Conservation (phyloP, 2,113 vertebrate genomes). For the Ancistrus triradiatus region DNA sequence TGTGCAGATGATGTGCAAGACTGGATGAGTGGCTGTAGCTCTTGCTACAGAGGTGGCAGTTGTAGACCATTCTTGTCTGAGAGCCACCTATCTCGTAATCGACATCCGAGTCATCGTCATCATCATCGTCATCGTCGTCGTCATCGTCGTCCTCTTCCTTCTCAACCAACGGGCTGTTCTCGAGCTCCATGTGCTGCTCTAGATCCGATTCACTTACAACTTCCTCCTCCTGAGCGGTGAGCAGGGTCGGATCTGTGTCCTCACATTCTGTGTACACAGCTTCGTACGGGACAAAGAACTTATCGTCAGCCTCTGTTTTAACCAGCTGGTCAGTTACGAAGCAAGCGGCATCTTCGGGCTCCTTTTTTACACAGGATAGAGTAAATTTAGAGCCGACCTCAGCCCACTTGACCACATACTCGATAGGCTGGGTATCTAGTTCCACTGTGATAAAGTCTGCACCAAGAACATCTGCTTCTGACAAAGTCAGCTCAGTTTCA, state of each 20-base stretch:
- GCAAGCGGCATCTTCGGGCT: constrained; percentile 55
- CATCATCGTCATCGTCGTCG: constrained; percentile 15
- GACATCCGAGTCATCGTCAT: constrained; percentile 41
- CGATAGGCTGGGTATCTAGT: constrained; percentile 72
- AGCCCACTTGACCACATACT: constrained; percentile 73
- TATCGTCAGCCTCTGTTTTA: constrained; percentile 60
- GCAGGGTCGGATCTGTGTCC: constrained; percentile 64
- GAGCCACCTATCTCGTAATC: constrained; percentile 56
- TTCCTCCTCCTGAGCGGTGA: constrained; percentile 59
- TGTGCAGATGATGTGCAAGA: constrained; percentile 63
- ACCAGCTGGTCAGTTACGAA: constrained; percentile 51
- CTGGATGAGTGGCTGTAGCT: constrained; percentile 75
- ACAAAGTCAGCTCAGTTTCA: constrained; percentile 62
- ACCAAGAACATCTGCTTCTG: constrained; percentile 64
- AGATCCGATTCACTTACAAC: constrained; percentile 43
- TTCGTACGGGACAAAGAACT: constrained; percentile 67
- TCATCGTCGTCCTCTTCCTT: constrained; percentile 16
- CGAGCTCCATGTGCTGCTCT: constrained; percentile 53
- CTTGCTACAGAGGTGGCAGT: constrained; percentile 71
- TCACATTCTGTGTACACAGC: constrained; percentile 65
- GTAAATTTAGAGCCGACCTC: constrained; percentile 72
- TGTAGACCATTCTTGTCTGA: constrained; percentile 58
- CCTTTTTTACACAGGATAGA: constrained; percentile 69
- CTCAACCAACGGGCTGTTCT: constrained; percentile 51
- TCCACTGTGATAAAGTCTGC: constrained; percentile 73